These are phyloP conservation scores for Doryteuthis pealeii DNA, from an alignment of 1,140 invertebrate genomes.

Conservation along the genomic window DNA sequence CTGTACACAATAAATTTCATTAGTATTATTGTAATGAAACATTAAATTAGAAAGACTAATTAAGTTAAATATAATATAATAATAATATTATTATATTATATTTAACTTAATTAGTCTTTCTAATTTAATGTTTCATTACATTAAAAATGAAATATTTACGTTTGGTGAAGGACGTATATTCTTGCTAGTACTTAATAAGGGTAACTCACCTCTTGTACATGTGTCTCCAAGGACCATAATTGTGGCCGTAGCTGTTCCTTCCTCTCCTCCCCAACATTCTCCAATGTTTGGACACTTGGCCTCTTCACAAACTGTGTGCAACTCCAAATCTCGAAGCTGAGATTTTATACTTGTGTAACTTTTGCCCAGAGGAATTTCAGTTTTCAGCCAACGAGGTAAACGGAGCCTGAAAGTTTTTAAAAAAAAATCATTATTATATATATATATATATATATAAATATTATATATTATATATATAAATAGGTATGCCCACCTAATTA, in stretches of 20 bases:
- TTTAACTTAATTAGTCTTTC: no score
- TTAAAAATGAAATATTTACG: no score
- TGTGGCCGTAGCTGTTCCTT: conserved; percentile 66
- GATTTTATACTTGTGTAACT: conserved; percentile 85
- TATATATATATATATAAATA: background rate
- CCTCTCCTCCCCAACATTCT: conserved; percentile 92
- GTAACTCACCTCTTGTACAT: conserved; percentile 59
- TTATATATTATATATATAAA: no score
- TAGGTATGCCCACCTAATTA: no score
- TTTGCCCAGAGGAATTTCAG: conserved; percentile 86
- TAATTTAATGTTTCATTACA: no score
- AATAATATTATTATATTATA: no score
- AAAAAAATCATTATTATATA: conserved; percentile 5
- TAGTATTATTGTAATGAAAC: no score
- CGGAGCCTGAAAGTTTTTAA: conserved; percentile 66
- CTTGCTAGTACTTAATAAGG: no score
- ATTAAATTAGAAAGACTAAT: no score
- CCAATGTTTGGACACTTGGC: conserved; percentile 99
- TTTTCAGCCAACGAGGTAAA: conserved; percentile 96
- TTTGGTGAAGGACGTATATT: no score
- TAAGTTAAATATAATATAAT: no score
- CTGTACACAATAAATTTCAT: no score
- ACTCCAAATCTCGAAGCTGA: conserved; percentile 82
- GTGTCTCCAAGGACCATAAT: conserved; percentile 67
- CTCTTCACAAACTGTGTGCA: conserved; percentile 97